phyloP scores from a whole-genome alignment of 2,888 invertebrate genomes.

The Meandrusa payeni region DNA sequence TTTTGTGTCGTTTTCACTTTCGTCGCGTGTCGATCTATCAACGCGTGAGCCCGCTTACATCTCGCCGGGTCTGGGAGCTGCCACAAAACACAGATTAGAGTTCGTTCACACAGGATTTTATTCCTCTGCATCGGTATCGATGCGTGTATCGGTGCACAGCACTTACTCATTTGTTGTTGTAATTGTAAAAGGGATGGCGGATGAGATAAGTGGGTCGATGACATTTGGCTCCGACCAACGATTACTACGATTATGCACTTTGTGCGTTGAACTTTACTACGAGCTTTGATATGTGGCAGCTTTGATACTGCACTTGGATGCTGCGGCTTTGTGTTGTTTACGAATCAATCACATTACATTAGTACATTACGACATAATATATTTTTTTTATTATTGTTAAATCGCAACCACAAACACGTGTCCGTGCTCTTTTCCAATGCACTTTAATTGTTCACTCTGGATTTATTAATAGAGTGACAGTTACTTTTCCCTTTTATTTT shows the following conservation, averaged over 20 bases:
- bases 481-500: no score
- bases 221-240: conserved; percentile 74
- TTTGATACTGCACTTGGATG: conserved; percentile 45
- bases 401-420: no score
- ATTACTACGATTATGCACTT: conserved; percentile 80
- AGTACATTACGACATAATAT: no score
- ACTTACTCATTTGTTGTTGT: conserved; percentile 81
- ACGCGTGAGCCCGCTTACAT: conserved; percentile 58
- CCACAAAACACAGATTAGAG: conserved; percentile 78
- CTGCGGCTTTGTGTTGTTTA: conserved; percentile 6
- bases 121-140: conserved; percentile 74
- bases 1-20: conserved; percentile 24
- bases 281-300: conserved; percentile 59
- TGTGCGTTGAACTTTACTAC: conserved; percentile 78
- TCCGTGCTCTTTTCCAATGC: no score
- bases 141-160: conserved; percentile 69
- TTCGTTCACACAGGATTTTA: conserved; percentile 81
- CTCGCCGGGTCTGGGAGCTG: conserved; percentile 63
- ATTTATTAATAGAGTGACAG: no score
- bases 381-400: no score
- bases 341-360: background rate
- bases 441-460: no score
- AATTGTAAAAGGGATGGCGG: conserved; percentile 81
- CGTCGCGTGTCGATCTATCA: conserved; percentile 46
- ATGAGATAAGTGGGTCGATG: conserved; percentile 80